Evolutionary conservation across 2,797 vertebrate species (phyloP).

Genomic region (Bovichtus variegatus): DNA sequence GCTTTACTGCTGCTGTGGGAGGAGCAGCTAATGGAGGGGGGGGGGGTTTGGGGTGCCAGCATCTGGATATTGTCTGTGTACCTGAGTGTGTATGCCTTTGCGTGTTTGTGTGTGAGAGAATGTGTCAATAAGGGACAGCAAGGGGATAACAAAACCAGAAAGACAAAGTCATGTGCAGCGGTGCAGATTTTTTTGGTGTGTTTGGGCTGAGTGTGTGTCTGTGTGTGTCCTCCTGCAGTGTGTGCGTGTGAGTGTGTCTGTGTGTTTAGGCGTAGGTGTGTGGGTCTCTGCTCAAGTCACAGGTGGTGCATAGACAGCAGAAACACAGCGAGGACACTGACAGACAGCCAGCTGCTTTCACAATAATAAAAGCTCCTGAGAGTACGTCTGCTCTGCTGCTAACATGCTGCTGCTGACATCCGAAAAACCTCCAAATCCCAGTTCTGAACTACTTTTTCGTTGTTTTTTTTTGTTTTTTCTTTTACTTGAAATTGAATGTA

Average conservation of each 20-base stretch:
- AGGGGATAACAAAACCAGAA: slow-evolving; percentile 30
- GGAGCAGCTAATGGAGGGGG: slow-evolving; percentile 32
- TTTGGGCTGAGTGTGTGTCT: background rate
- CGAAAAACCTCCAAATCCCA: slow-evolving; percentile 44
- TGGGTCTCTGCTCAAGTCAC: slow-evolving; percentile 56
- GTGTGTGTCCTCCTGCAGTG: slow-evolving; percentile 6
- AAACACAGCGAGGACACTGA: slow-evolving; percentile 70
- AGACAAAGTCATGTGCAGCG: slow-evolving; percentile 22
- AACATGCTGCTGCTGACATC: slow-evolving; percentile 57
- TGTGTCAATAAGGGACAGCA: background rate
- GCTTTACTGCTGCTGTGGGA: slow-evolving; percentile 55
- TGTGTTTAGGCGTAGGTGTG: background rate
- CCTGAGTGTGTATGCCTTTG: background rate
- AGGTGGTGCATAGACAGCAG: slow-evolving; percentile 78
- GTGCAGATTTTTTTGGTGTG: slow-evolving; percentile 23
- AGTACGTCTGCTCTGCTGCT: slow-evolving; percentile 50
- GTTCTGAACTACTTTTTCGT: slow-evolving; percentile 3
- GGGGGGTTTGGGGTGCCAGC: slow-evolving; percentile 15
- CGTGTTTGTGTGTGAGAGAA: background rate
- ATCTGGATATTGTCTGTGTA: slow-evolving; percentile 48
- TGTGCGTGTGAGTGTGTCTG: slow-evolving; percentile 28
- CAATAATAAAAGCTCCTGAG: slow-evolving; percentile 62
- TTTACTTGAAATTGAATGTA: background rate
- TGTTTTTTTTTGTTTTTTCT: slow-evolving; percentile 3
- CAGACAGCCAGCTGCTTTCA: slow-evolving; percentile 77